Percentiles rank a stretch among this genome's conserved stretches.
These are phyloP conservation scores for Mimas tiliae DNA, from an alignment of 2,888 invertebrate species.

Conservation along the genomic window DNA sequence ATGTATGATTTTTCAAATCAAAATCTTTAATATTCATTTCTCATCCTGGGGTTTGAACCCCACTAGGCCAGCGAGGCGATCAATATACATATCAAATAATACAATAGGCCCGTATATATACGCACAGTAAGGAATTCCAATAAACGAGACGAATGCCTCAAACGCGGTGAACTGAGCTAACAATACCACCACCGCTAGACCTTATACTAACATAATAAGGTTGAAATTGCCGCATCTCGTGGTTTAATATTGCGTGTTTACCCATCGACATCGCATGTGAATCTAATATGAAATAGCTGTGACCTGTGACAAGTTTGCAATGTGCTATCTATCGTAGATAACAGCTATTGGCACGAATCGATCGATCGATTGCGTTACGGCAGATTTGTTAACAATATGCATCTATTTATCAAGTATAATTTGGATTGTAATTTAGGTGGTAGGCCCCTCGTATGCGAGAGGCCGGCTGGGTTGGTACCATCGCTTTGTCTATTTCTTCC, in stretches of 20 bases:
- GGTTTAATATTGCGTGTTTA: slow-evolving; percentile 39
- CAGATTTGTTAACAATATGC: not conserved
- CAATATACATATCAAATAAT: too few species aligned
- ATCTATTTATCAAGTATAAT: too few species aligned
- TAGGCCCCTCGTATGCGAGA: too few species aligned
- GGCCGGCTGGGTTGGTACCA: too few species aligned
- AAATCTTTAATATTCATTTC: too few species aligned
- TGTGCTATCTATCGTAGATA: slow-evolving; percentile 5
- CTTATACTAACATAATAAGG: slow-evolving; percentile 17
- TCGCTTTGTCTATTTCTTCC: too few species aligned
- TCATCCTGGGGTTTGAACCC: too few species aligned
- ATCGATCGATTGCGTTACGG: not conserved
- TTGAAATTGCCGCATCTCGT: not conserved
- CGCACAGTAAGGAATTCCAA: slow-evolving; percentile 51
- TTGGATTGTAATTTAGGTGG: too few species aligned
- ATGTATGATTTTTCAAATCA: too few species aligned
- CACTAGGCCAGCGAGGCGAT: too few species aligned
- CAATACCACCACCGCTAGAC: not conserved
- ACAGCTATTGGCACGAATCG: not conserved
- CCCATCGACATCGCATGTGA: slow-evolving; percentile 30
- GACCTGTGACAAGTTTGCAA: slow-evolving; percentile 29
- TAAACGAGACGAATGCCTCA: slow-evolving; percentile 47
- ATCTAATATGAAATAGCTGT: slow-evolving; percentile 39
- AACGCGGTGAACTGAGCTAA: slow-evolving; percentile 39
- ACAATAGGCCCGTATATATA: not conserved